Evolutionary conservation across 2,888 invertebrate genomes (phyloP).

Genomic region (Scaptomyza flava): DNA sequence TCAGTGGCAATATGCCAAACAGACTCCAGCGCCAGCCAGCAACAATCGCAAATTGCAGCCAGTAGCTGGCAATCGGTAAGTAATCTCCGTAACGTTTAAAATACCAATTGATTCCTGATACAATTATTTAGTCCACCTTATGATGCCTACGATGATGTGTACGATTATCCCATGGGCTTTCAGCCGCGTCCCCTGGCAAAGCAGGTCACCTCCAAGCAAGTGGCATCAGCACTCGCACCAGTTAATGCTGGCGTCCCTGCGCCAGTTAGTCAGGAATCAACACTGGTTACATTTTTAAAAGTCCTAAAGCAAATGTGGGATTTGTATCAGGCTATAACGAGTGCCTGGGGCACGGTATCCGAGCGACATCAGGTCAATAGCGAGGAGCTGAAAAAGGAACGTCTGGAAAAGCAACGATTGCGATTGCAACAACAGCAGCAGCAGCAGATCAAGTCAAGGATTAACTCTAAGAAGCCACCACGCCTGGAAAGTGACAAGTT

Average conservation of each 20-base stretch:
- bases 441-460: constrained; percentile 62
- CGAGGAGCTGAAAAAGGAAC: constrained; percentile 59
- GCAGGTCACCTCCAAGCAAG: constrained; percentile 45
- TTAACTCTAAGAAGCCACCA: constrained; percentile 77
- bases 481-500: constrained; percentile 57
- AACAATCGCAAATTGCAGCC: constrained; percentile 56
- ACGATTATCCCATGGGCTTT: constrained; percentile 73
- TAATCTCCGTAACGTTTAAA: background rate
- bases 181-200: constrained; percentile 51
- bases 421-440: constrained; percentile 53
- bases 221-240: constrained; percentile 10
- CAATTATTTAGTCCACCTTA: constrained; percentile 47
- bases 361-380: constrained; percentile 62
- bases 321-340: constrained; percentile 77
- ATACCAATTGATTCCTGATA: background rate
- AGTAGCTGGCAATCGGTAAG: constrained; percentile 51
- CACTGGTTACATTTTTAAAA: constrained; percentile 69
- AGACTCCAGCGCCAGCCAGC: constrained; percentile 31
- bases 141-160: constrained; percentile 61
- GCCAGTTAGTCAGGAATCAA: constrained; percentile 46
- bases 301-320: constrained; percentile 81
- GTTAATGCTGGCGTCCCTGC: constrained; percentile 12
- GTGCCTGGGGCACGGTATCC: constrained; percentile 79
- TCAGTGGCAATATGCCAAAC: constrained; percentile 43
- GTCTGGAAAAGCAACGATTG: constrained; percentile 60